Conservation (phyloP, 2,888 invertebrate species). For the Tetanocera ferruginea region DNA sequence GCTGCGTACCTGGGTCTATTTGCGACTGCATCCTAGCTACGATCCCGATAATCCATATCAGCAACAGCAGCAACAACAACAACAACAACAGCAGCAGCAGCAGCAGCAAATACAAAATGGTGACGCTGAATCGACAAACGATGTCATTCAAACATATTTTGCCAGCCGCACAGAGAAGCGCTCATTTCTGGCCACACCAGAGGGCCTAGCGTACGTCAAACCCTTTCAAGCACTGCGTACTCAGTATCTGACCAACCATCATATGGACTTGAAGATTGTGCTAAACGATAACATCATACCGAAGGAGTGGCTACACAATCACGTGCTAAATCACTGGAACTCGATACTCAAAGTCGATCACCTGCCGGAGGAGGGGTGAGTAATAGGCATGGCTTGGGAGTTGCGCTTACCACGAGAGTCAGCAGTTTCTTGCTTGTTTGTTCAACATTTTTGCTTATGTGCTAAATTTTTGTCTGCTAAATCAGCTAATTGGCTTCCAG, state of each 20-base stretch:
- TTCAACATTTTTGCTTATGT: background rate
- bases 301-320: slow-evolving; percentile 76
- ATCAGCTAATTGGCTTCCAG: background rate
- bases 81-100: slow-evolving; percentile 48
- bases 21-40: slow-evolving; percentile 71
- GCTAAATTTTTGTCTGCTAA: background rate
- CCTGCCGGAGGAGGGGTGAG: slow-evolving; percentile 78
- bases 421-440: background rate
- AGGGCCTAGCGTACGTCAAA: slow-evolving; percentile 74
- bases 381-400: slow-evolving; percentile 34
- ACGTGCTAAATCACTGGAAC: slow-evolving; percentile 79
- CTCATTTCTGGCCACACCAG: slow-evolving; percentile 74
- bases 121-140: slow-evolving; percentile 54
- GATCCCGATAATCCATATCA: slow-evolving; percentile 65
- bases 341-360: slow-evolving; percentile 79
- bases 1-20: slow-evolving; percentile 78
- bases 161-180: slow-evolving; percentile 64
- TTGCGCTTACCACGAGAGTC: background rate
- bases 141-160: slow-evolving; percentile 63
- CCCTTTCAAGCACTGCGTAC: slow-evolving; percentile 77
- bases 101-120: slow-evolving; percentile 27
- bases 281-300: slow-evolving; percentile 80
- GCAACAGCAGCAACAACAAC: slow-evolving; percentile 52
- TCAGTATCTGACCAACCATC: slow-evolving; percentile 79
- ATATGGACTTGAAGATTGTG: slow-evolving; percentile 78